Evolutionary conservation across 2,113 vertebrate genomes (phyloP).

Genomic region (Psephotus haematonotus): DNA sequence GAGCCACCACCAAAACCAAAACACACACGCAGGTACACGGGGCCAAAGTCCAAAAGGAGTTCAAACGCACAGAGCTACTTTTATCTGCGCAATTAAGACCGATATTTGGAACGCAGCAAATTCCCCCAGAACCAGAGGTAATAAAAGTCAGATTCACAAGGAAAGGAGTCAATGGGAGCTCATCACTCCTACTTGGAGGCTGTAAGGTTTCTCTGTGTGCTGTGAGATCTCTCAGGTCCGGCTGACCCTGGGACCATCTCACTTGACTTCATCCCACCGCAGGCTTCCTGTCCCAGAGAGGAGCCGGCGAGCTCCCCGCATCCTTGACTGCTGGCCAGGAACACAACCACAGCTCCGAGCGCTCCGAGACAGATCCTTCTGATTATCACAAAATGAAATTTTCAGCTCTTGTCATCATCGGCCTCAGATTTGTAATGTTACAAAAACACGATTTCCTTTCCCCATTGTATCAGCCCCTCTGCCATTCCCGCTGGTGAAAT

Average conservation of each 20-base stretch:
- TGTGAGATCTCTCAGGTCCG: neutral
- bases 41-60: conserved; percentile 3
- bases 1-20: neutral
- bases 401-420: conserved; percentile 22
- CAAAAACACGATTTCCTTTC: conserved; percentile 36
- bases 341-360: neutral
- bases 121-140: neutral
- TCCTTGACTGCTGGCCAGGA: neutral
- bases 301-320: neutral
- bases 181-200: neutral
- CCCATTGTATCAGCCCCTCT: neutral
- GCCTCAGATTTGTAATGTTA: neutral
- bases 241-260: neutral
- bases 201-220: neutral
- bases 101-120: neutral
- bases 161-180: neutral
- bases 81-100: neutral
- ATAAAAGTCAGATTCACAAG: conserved; percentile 1
- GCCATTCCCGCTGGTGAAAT: conserved; percentile 32
- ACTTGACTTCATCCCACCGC: neutral
- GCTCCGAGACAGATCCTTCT: neutral
- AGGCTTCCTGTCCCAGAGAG: neutral
- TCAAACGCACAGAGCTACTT: neutral
- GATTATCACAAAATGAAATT: conserved; percentile 27
- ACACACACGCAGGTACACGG: neutral